phyloP scores from a whole-genome alignment of 92 coral and sea anemone species.

The Metridium senile region DNA sequence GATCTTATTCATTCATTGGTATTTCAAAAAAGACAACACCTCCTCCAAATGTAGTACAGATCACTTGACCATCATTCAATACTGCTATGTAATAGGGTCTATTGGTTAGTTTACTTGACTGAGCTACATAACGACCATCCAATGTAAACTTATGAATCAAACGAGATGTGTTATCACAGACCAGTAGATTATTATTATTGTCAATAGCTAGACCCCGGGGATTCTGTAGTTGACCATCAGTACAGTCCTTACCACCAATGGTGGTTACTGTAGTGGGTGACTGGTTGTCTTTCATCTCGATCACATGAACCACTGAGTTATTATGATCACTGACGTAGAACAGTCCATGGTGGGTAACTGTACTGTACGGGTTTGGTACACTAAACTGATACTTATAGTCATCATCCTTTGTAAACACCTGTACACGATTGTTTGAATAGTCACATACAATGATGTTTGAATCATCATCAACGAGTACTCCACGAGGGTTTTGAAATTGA shows the following conservation, averaged over 20 bases:
- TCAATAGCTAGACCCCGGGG: conserved; percentile 32
- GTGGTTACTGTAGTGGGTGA: conserved; percentile 5
- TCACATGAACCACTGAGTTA: conserved; percentile 12
- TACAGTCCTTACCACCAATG: background rate
- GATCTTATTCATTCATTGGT: too few relatives aligned
- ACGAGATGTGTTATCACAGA: conserved; percentile 29
- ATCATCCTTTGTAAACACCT: conserved; percentile 21
- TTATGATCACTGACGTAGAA: conserved; percentile 15
- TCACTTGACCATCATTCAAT: conserved; percentile 10
- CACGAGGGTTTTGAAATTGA: background rate
- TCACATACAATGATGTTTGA: conserved; percentile 19
- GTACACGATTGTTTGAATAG: conserved; percentile 1
- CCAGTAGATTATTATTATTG: conserved; percentile 22
- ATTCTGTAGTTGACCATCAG: background rate
- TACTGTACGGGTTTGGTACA: background rate
- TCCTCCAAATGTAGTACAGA: background rate
- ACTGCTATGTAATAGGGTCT: background rate
- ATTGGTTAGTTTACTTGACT: background rate
- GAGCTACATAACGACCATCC: conserved; percentile 50
- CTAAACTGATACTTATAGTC: conserved; percentile 21
- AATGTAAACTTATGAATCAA: conserved; percentile 45
- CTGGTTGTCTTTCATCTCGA: conserved; percentile 8
- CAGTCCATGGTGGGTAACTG: conserved; percentile 13
- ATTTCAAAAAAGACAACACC: conserved; percentile 2
- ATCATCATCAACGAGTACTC: conserved; percentile 31